Percentiles rank a stretch among this genome's conserved stretches.
Evolutionary conservation across 1,140 invertebrate species (phyloP).

Genomic region (Pachyrhynchus sulphureomaculatus): DNA sequence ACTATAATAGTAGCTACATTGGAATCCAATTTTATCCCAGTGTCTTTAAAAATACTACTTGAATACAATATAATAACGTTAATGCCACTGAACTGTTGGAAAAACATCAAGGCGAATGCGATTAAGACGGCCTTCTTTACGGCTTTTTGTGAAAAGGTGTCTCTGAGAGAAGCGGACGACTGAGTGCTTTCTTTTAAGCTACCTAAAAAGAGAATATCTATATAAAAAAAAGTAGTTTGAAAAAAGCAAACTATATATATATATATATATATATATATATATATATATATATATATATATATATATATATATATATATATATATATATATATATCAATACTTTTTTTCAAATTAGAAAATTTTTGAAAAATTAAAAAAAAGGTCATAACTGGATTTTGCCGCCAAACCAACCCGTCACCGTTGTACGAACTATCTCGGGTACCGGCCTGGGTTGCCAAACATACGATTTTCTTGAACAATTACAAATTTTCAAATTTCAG

Average conservation of each 20-base stretch:
- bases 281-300: constrained; percentile 7
- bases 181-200: constrained; percentile 51
- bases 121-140: constrained; percentile 56
- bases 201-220: constrained; percentile 14
- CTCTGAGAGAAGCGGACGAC: constrained; percentile 47
- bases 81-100: constrained; percentile 80
- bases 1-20: constrained; percentile 69
- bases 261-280: constrained; percentile 7
- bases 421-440: no score
- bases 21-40: constrained; percentile 56
- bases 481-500: no score
- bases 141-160: constrained; percentile 53
- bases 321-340: background rate
- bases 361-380: no score
- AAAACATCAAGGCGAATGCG: constrained; percentile 69
- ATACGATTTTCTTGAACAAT: no score
- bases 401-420: no score
- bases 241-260: no score
- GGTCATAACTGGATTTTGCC: no score
- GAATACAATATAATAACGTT: constrained; percentile 80
- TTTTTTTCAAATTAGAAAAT: no score
- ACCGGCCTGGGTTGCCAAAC: no score
- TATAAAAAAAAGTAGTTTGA: no score
- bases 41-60: constrained; percentile 64
- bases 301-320: constrained; percentile 7